Base-by-base conservation (phyloP, 2,113 vertebrate species). In the Mustelus asterias region DNA sequence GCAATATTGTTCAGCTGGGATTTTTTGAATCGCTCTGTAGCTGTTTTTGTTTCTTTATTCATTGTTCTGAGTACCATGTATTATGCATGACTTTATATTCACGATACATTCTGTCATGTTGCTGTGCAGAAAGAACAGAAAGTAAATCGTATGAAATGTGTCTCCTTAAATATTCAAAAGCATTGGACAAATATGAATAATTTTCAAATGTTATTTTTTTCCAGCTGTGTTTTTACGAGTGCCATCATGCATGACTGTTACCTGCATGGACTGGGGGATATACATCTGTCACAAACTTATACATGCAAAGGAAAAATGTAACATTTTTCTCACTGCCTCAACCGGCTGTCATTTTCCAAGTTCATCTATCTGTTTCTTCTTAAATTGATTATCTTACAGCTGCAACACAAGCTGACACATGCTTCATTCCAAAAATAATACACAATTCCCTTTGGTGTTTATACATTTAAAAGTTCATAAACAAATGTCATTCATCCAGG, bases 401-500 rank as follows among this genome's bases (percentile, higher is more conserved):
- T 95, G 94, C 94, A 72, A 11, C 44, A 72, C 67, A 76, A 54
- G 44, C 22, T 76, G 94, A 48, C 94, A 95, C 41, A 54, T 95
- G 69, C 65, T 70, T 29, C 44, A 33, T 48, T 54, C 94, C 69
- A 95, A 95, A 95, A 72, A 72, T 95, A 95, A 95, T 70, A 69
- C 67, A 48, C 94, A 95, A 95, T 95, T 24, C 69, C 67, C 94
- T 95, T 95, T 95, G 69, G 94, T 76, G 94, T 14, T 76, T 93
- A 93, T 63, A 72, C 48, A 95, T 72, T 72, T 76, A 72, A 72
- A 95, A 95, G 41, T 72, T 95, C 44, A 54, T 20, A 72, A 72
- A 95, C 94, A 95, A 48, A 54, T 95, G 69, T 24, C 67, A 14
- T 95, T 72, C 69, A 54, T 95, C n/a, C 67, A 72, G 26, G 67